These are phyloP conservation scores for Trogon surrucura DNA, from an alignment of 2,113 vertebrate genomes.

Conservation along the genomic window DNA sequence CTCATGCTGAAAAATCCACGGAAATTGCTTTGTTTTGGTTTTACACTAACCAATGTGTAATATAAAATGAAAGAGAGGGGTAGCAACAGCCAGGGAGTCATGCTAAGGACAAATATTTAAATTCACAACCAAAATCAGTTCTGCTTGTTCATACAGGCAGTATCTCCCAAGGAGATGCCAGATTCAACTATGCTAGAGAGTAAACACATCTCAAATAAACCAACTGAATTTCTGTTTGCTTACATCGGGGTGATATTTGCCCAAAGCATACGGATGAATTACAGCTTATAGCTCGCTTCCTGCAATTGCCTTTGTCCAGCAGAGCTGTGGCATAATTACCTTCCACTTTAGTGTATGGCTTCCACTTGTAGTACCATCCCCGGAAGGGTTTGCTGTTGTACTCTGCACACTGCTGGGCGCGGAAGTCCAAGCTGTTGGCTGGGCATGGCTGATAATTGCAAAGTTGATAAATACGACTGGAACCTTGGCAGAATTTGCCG, in stretches of 20 bases:
- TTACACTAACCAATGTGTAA: background rate
- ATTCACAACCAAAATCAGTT: background rate
- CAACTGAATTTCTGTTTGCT: background rate
- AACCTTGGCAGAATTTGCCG: conserved; percentile 91
- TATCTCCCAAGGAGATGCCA: background rate
- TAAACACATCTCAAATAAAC: background rate
- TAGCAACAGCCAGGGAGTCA: background rate
- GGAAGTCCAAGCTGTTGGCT: conserved; percentile 81
- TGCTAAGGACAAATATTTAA: background rate
- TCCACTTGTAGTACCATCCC: conserved; percentile 99
- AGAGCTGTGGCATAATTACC: conserved; percentile 74
- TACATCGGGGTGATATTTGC: background rate
- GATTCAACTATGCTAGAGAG: background rate
- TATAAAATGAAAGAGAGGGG: conserved; percentile 25
- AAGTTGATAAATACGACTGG: conserved; percentile 87
- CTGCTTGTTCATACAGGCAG: background rate
- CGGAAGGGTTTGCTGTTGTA: conserved; percentile 98
- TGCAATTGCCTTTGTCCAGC: background rate
- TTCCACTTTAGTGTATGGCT: conserved; percentile 96
- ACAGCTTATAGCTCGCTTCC: background rate
- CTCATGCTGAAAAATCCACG: conserved; percentile 36
- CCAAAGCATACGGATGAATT: background rate
- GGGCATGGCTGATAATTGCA: conserved; percentile 85
- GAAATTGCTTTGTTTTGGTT: background rate
- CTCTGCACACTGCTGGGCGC: conserved; percentile 94